Evolutionary conservation across 2,797 vertebrate species (phyloP), one percentile per base, ranked within the genome.

Genomic region (Trachops cirrhosus): DNA sequence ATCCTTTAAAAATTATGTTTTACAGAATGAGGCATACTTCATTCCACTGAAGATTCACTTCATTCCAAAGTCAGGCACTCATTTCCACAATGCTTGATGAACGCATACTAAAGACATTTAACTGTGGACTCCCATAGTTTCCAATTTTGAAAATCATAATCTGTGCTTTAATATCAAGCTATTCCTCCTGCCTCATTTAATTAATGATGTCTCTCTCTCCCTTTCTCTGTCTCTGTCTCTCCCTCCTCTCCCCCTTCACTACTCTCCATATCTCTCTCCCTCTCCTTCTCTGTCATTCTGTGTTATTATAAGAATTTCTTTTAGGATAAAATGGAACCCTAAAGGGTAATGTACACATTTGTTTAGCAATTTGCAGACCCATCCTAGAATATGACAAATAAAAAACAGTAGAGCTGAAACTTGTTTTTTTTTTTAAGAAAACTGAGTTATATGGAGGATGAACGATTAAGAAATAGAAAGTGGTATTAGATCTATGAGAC

Each of bases 141-240:
- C 2, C 39, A 91, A 67, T 59, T 85, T 59, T 54, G 8, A 71
- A 95, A 85, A 93, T 94, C 57, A 46, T 39, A 48, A 75, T 78
- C 39, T 83, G 10, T 80, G 19, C 89, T 94, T 92, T 84, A 84
- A 70, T 34, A 89, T 93, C 34, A 77, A 50, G 24, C 22, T 77
- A 44, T 77, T 90, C 88, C 54, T 11, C 83, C 86, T 91, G n/a
- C 15, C 29, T 91, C 12, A 48, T 82, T 89, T 96, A 88, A 93
- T 93, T 67, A 93, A 86, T 57, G 48, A 78, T 44, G 0, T 29
- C 34, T 67, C 32, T 88, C 32, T 80, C 41, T 80, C 73, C 37
- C 18, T 74, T 15, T 50, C 22, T 32, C 44, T 32, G 5, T 67
- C 54, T 34, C 15, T 57, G 9, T 29, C 24, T 59, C 9, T 59